Percentiles rank a stretch among this genome's conserved stretches.
Conservation (phyloP, 2,888 invertebrate species). For the Lochmaea crataegi region DNA sequence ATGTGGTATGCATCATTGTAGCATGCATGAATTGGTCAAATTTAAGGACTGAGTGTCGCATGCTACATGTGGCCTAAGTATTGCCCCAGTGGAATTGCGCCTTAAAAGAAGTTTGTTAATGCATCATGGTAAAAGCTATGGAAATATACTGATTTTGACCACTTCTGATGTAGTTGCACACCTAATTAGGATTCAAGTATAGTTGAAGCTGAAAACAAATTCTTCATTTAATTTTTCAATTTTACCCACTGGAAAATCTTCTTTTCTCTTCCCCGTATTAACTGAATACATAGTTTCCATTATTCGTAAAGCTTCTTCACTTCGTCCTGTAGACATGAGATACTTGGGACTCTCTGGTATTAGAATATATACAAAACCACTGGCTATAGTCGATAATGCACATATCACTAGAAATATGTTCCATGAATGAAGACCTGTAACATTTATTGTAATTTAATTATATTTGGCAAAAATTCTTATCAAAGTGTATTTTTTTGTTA, state of each 20-base stretch:
- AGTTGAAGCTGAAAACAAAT: too few species aligned
- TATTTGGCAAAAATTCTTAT: not conserved
- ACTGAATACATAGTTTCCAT: conserved; percentile 73
- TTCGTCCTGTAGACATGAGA: conserved; percentile 75
- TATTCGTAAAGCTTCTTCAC: conserved; percentile 73
- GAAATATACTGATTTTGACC: too few species aligned
- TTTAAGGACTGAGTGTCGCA: too few species aligned
- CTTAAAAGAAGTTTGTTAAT: too few species aligned
- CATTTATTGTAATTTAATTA: conserved; percentile 7
- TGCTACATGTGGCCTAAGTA: too few species aligned
- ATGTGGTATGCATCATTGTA: too few species aligned
- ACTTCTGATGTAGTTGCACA: too few species aligned
- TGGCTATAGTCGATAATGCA: conserved; percentile 74
- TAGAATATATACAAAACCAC: conserved; percentile 70
- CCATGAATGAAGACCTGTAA: conserved; percentile 71
- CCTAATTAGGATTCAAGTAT: too few species aligned
- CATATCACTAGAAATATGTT: conserved; percentile 71
- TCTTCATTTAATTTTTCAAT: not conserved
- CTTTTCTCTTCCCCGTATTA: conserved; percentile 73
- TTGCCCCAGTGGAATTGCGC: too few species aligned
- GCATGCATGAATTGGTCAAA: too few species aligned
- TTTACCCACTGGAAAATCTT: conserved; percentile 73
- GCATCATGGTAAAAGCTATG: too few species aligned
- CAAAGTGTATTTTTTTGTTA: not conserved
- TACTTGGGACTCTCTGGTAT: conserved; percentile 85